Conservation (phyloP, 1,140 invertebrate species). For the Drosophila cardini region DNA sequence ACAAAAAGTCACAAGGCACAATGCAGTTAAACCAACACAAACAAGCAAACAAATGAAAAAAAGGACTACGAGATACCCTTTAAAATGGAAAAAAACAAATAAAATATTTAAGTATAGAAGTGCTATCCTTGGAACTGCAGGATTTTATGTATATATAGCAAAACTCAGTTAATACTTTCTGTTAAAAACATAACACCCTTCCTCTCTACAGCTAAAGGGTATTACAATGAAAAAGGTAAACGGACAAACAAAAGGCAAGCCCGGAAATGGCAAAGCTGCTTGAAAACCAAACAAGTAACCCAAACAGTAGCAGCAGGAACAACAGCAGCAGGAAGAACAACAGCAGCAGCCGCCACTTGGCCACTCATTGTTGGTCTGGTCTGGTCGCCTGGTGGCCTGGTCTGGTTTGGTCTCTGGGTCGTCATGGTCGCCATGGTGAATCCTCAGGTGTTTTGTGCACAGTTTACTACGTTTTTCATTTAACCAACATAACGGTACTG, state of each 20-base stretch:
- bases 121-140: too few relatives aligned
- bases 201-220: too few relatives aligned
- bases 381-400: constrained; percentile 45
- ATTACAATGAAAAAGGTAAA: constrained; percentile 72
- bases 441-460: constrained; percentile 84
- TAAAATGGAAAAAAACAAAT: too few relatives aligned
- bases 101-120: too few relatives aligned
- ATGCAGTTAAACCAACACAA: constrained; percentile 71
- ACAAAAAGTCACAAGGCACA: constrained; percentile 76
- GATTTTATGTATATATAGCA: too few relatives aligned
- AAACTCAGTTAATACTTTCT: too few relatives aligned
- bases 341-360: constrained; percentile 66
- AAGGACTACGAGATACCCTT: too few relatives aligned
- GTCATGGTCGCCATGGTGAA: constrained; percentile 73
- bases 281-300: constrained; percentile 38
- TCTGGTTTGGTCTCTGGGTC: constrained; percentile 42
- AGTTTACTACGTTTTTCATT: constrained; percentile 84
- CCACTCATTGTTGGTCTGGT: constrained; percentile 76
- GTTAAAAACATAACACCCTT: too few relatives aligned
- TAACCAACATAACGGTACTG: constrained; percentile 53
- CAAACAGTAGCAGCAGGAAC: constrained; percentile 35
- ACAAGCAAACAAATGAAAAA: constrained; percentile 31
- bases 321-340: constrained; percentile 32
- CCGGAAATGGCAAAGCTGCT: constrained; percentile 81
- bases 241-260: constrained; percentile 77